Base-by-base conservation (phyloP, 2,797 vertebrate species). In the Pyrocephalus nanus region DNA sequence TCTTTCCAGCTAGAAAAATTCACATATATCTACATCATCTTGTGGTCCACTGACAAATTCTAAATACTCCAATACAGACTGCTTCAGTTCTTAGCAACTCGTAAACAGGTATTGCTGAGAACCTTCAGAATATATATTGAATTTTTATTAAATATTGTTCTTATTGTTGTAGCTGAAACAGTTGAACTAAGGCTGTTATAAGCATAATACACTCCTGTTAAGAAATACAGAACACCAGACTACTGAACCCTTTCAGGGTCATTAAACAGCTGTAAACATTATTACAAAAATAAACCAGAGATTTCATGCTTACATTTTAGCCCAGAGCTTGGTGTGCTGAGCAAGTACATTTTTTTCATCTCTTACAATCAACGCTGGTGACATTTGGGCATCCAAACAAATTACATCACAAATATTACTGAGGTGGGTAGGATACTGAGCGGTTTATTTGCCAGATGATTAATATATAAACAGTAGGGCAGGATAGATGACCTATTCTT, bases 191-290 rank as follows among this genome's bases (percentile, higher is more conserved):
- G 96, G 97, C 96, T 97, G 97, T 97, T 97, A 95, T 90, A 97
- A 97, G 97, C 97, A 96, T 97, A 96, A 97, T 97, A 94, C 95
- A 92, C 96, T 97, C 97, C 97, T 98, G 96, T 97, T 97, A 98
- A 95, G 96, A 98, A 97, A 98, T 92, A 97, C 96, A 96, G 97
- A 97, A 97, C 96, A 97, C 97, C 96, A 97, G 97, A 97, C 97
- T 97, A 97, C 97, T 97, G 97, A 98, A 98, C 98, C 97, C 97
- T 98, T 98, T 98, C 98, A 96, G 98, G 98, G 98, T 98, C 98
- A 98, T 98, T 98, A 98, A 98, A 98, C 98, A 98, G 98, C 98
- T 98, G 98, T 98, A 98, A 98, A 98, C 98, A 98, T 98, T 98
- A 98, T 98, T 98, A 98, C 97, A 98, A 98, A 98, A 98, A 98